Evolutionary conservation across 1,140 invertebrate species (phyloP), one percentile per base, ranked within the genome.

Genomic region (Zaprionus capensis): DNA sequence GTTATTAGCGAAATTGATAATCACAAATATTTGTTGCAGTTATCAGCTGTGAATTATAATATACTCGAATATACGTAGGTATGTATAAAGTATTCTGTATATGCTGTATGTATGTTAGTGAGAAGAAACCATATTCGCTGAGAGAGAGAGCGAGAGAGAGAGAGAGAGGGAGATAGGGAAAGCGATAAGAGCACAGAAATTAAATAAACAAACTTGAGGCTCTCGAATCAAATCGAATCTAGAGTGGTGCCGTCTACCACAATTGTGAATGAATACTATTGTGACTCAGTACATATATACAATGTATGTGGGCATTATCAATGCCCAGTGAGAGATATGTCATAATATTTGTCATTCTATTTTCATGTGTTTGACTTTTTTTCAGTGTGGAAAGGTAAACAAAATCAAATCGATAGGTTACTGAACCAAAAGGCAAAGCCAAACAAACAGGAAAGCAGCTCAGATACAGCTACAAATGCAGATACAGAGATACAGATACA

Each of bases 321-420:
- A 53, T 53, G 28, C 26, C 22, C 64, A 36, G 31, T 6, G 34
- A 24, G 31, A 15, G 34, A 53, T 49, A 61, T 69, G 56, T 61
- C 44, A 51, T 69, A 69, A 69, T 61, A 61, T 58, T 68, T 68
- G 55, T 36, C 14, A 71, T 71, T 44, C 34, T 56, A 55, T 55
- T 63, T 71, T 63, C 59, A 56, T 53, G 53, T 56, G 36, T 56
- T 58, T 58, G 28, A 24, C 11, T 24, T 62, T 62, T 68, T 55
- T 24, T 65, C 6, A 11, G 28, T 44, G 36, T 44, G 22, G 44
- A 62, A 57, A 69, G 69, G 65, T 70, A 81, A 75, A 67, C 64
- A 80, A 71, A 85, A 66, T 81, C 67, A 81, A 75, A 75, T 85
- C 75, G 82, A 84, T 84, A 76, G 82, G 82, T 84, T 80, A 84